phyloP scores from a whole-genome alignment of 2,113 vertebrate genomes.

The Arothron firmamentum region DNA sequence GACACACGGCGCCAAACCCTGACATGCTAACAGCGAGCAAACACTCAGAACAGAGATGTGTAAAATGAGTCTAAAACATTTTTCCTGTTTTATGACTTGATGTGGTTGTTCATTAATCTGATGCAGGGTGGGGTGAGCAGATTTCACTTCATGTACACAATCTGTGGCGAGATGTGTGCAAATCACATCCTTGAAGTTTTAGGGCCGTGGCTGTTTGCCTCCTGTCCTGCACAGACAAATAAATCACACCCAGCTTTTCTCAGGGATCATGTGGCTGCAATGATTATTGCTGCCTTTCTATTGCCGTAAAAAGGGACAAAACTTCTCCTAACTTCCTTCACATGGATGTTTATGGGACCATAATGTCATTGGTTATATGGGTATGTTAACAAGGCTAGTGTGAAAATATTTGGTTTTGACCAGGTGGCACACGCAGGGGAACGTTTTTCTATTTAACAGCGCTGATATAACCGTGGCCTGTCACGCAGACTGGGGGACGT shows the following conservation, averaged over 20 bases:
- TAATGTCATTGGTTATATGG: conserved; percentile 59
- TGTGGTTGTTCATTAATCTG: too few species aligned
- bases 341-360: conserved; percentile 55
- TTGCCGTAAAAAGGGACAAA: conserved; percentile 63
- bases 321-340: conserved; percentile 65
- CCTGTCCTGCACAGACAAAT: conserved; percentile 33
- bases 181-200: conserved; percentile 62
- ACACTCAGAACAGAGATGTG: background rate
- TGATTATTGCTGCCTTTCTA: conserved; percentile 20
- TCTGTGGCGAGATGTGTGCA: conserved; percentile 47
- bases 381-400: conserved; percentile 44
- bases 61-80: background rate
- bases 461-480: conserved; percentile 28
- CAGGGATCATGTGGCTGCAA: conserved; percentile 32
- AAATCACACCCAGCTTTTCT: conserved; percentile 67
- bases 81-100: conserved; percentile 9
- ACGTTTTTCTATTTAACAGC: conserved; percentile 38
- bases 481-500: conserved; percentile 40
- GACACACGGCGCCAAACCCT: background rate
- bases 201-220: conserved; percentile 41
- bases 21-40: background rate
- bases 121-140: too few species aligned
- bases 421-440: conserved; percentile 60
- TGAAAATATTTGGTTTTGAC: conserved; percentile 64
- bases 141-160: conserved; percentile 28